A percentile compares a stretch with the other conserved stretches of the same genome.
phyloP scores from a whole-genome alignment of 1,140 invertebrate species.

The Drosophila kepulauana region DNA sequence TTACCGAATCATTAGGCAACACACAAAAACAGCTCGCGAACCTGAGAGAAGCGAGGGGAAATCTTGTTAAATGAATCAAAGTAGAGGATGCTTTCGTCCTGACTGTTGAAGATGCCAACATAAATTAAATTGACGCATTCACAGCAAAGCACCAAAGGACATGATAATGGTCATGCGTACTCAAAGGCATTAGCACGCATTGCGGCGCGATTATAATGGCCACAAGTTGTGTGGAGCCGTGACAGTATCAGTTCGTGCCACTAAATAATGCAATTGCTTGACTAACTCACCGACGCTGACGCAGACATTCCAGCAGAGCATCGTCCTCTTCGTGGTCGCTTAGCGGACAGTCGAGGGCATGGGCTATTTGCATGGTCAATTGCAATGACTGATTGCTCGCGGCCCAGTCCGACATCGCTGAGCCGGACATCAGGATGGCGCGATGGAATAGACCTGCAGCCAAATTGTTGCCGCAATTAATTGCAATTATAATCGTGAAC shows the following conservation, averaged over 20 bases:
- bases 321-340: slow-evolving; percentile 85
- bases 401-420: slow-evolving; percentile 95
- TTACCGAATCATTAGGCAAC: slow-evolving; percentile 76
- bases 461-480: slow-evolving; percentile 33
- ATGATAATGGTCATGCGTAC: slow-evolving; percentile 21
- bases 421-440: slow-evolving; percentile 97
- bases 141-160: slow-evolving; percentile 8
- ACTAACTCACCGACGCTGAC: slow-evolving; percentile 85
- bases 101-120: slow-evolving; percentile 38
- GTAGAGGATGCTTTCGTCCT: slow-evolving; percentile 22
- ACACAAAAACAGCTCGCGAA: slow-evolving; percentile 36
- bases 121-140: slow-evolving; percentile 53
- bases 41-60: background rate
- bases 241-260: slow-evolving; percentile 17
- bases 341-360: slow-evolving; percentile 91
- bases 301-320: slow-evolving; percentile 87
- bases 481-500: slow-evolving; percentile 33
- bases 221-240: background rate
- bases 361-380: slow-evolving; percentile 92
- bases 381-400: slow-evolving; percentile 92
- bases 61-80: slow-evolving; percentile 44
- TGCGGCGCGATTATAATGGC: slow-evolving; percentile 52
- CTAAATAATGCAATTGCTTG: slow-evolving; percentile 72
- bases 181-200: slow-evolving; percentile 51
- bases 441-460: slow-evolving; percentile 93